Evolutionary conservation across 2,888 invertebrate genomes (phyloP), one percentile per base, ranked within the genome.

Genomic region (Lycia hirtaria): DNA sequence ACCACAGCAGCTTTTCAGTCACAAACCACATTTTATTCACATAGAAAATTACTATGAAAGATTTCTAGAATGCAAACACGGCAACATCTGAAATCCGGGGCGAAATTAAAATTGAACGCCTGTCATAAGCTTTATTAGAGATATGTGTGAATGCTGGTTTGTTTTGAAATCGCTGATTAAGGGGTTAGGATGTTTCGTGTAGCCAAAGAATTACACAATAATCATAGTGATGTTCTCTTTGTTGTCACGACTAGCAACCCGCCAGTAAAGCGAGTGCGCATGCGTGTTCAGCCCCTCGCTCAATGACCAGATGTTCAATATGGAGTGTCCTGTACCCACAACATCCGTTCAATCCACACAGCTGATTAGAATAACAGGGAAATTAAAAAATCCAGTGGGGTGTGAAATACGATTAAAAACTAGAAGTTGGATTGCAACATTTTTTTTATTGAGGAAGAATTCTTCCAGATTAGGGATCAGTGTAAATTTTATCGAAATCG

Each of bases 281-380:
- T 84, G 89, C 88, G 88, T 76, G 76, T 78, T 77, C 83, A 83
- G 82, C 83, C 60, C 56, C 76, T 64, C 88, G 88, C 79, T 90
- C 89, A 87, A 88, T 89, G 88, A 81, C 80, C 81, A 74, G 76
- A 75, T 75, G 76, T 72, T 73, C 72, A 75, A 69, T 71, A 70
- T 71, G 62, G 52, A 56, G 60, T 63, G 66, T 60, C 22, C 43
- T 56, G 19, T 35, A 40, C 26, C 35, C 26, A 47, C 26, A 17
- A 37, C 41, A 24, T 32, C 33, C 4, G 17, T 33, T 41, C n/a
- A 50, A 41, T 32, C 28, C 12, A 1, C 41, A 47, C 54, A 54
- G 54, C 54, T 54, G 51, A 51, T 51, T 49, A 37, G 19, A 37
- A 19, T 3, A n/a, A n/a, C n/a, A n/a, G n/a, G n/a, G n/a, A n/a